Base-by-base conservation (phyloP, 2,113 vertebrate genomes). In the Zonotrichia leucophrys region DNA sequence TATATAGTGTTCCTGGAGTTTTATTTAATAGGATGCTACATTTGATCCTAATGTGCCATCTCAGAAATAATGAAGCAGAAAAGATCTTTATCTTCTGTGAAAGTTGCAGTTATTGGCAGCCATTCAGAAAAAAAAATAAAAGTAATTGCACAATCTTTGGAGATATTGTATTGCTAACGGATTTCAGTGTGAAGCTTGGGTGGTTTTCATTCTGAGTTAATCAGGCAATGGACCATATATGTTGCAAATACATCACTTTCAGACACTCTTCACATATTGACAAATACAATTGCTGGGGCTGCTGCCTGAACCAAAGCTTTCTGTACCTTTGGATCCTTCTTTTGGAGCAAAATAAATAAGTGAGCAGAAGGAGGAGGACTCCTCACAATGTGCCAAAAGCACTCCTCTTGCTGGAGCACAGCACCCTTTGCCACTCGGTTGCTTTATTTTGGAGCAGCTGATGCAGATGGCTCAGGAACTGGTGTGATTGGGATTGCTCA, bases 51-150 rank as follows among this genome's bases (percentile, higher is more conserved):
- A 98, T 97, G 96, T 96, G 95, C 95, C 97, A 97, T 97, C 95
- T 96, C 96, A 96, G 93, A 96, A 97, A 97, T 97, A 97, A 98
- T 98, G 97, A 98, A 98, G 97, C 97, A 96, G 94, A 97, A 97
- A 96, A 97, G 97, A 96, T 97, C 94, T 98, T 97, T 96, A 97
- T 98, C 96, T 97, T 95, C 96, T 96, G 87, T 97, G 97, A 97
- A 98, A 97, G 94, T 97, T 95, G 96, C 96, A 94, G 94, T 97
- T 97, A 98, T 98, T 97, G 97, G 97, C 97, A 97, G 90, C 91
- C 92, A 94, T 96, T 97, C 97, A 97, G 87, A 94, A 94, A 94
- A 93, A 93, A 96, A 97, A 97, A 95, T 46, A 93, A 91, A 97
- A 97, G 96, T 97, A 97, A 97, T 98, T 98, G 94, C 96, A 90